Conservation (phyloP, 2,797 vertebrate species). For the Chiloscyllium punctatum region DNA sequence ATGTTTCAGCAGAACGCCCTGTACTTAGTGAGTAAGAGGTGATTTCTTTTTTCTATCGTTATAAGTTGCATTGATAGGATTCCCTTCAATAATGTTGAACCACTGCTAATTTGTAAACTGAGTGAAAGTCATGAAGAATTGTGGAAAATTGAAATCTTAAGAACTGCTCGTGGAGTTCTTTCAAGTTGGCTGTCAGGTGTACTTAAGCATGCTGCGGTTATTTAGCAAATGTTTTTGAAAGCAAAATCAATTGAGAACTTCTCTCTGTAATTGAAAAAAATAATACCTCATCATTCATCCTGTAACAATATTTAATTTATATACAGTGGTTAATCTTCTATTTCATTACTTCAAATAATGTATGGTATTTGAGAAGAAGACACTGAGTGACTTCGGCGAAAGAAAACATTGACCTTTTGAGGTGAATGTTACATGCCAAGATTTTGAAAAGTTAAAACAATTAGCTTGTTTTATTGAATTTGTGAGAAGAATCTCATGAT, state of each 20-base stretch:
- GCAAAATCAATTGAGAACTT: slow-evolving; percentile 33
- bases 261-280: slow-evolving; percentile 42
- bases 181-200: not conserved
- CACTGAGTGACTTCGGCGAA: slow-evolving; percentile 41
- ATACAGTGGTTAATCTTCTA: slow-evolving; percentile 41
- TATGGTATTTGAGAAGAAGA: slow-evolving; percentile 41
- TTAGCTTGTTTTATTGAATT: slow-evolving; percentile 40
- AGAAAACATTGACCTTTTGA: slow-evolving; percentile 41
- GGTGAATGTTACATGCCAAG: slow-evolving; percentile 38
- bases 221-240: slow-evolving; percentile 8
- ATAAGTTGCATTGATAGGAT: not conserved
- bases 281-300: slow-evolving; percentile 30
- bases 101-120: not conserved
- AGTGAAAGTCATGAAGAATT: not conserved
- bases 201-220: not conserved
- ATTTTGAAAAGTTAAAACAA: slow-evolving; percentile 44
- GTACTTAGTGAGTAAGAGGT: not conserved
- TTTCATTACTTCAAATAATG: slow-evolving; percentile 39
- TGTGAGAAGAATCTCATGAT: not conserved
- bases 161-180: not conserved
- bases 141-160: not conserved
- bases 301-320: slow-evolving; percentile 40
- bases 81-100: not conserved
- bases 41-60: not conserved
- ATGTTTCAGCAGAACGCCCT: too few relatives aligned